Base-by-base conservation (phyloP, 2,113 vertebrate genomes). In the Aepyceros melampus region DNA sequence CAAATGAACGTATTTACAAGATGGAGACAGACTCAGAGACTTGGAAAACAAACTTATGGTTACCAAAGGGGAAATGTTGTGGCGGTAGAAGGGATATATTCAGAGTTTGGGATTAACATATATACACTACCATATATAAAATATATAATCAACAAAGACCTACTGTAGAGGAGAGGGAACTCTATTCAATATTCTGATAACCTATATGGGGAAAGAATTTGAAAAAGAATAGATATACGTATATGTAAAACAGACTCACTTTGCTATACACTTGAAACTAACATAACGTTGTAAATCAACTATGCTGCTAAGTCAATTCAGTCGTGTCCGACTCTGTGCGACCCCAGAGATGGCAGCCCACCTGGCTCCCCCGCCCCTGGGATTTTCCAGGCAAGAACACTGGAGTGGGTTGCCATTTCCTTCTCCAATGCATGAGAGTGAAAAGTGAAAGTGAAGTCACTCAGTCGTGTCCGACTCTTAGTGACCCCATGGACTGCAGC, bases 311-410 rank as follows among this genome's bases (percentile, higher is more conserved):
- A 53, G 16, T 53, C 5, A 0, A 5, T 53, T 53, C 51, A 53
- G 16, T 53, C 5, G 16, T 53, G 51, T 53, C 5, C 15, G 16
- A 53, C 51, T 53, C 16, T 53, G 51, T 53, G 5, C 2, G 51
- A 19, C 51, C 51, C 51, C 16, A 53, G 17, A 53, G 16, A 53
- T 0, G 0, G 51, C 51, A 53, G 51, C 51, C 51, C 51, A 53
- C 51, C 51, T 6, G 51, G 16, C 51, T 53, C 51, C 16, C 51
- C 51, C 0, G 1, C 6, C 16, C 51, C 1, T 0, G 51, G 51
- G 51, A 53, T 19, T 17, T 16, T 53, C 51, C 16, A 53, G 51
- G 51, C 51, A 53, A 53, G 51, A 53, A 53, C 51, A 53, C 51
- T 53, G 51, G 51, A 53, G 51, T 7, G 51, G 51, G 51, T 53